Conservation (phyloP, 2,797 vertebrate species). For the Anas flavirostris region DNA sequence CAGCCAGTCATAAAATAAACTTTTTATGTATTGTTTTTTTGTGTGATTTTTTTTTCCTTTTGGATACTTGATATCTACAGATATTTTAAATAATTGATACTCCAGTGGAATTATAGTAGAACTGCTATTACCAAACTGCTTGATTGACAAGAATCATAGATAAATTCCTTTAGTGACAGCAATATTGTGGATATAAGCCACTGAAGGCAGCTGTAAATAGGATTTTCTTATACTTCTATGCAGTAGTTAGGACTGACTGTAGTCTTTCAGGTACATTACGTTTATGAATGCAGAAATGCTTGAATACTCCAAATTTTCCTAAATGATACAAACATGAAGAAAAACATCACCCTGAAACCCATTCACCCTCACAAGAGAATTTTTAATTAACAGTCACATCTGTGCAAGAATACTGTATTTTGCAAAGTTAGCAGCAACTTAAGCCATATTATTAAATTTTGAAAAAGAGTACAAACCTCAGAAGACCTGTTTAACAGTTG, state of each 20-base stretch:
- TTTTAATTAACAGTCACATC: slow-evolving; percentile 81
- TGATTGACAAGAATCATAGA: background rate
- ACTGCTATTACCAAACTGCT: background rate
- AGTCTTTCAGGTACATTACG: slow-evolving; percentile 24
- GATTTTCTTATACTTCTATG: background rate
- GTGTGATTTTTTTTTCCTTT: background rate
- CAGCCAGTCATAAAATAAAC: background rate
- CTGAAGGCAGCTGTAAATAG: background rate
- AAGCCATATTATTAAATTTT: slow-evolving; percentile 76
- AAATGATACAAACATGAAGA: slow-evolving; percentile 63
- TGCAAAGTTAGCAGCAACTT: slow-evolving; percentile 76
- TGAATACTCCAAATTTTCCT: slow-evolving; percentile 55
- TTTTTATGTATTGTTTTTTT: background rate
- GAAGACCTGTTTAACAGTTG: slow-evolving; percentile 67
- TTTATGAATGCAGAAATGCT: slow-evolving; percentile 64
- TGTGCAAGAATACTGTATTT: slow-evolving; percentile 71
- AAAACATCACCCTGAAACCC: slow-evolving; percentile 68
- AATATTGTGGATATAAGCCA: background rate
- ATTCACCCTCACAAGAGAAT: slow-evolving; percentile 67
- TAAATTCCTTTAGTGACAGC: background rate
- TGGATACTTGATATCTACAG: background rate
- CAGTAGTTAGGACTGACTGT: background rate
- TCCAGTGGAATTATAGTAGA: background rate
- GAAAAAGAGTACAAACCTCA: slow-evolving; percentile 70
- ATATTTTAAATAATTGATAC: background rate